Base-by-base conservation (phyloP, 2,888 invertebrate genomes). In the Microchrysa polita region DNA sequence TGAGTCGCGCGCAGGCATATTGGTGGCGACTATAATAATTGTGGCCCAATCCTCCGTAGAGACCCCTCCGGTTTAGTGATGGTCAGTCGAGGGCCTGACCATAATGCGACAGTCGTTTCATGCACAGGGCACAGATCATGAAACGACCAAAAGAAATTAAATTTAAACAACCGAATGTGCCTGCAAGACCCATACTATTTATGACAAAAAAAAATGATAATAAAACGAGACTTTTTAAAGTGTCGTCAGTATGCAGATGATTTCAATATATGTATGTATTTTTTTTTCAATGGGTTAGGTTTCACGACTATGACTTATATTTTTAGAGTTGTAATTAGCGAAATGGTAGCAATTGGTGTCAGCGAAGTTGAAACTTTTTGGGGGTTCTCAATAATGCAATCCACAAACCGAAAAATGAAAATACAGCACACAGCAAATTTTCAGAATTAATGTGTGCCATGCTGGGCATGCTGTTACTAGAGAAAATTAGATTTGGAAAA, bases 141-240 rank as follows among this genome's bases (percentile, higher is more conserved):
- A 12, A 44, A 22, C 20, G 12, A 48, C 22, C 65, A 20, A 65
- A 65, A 65, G 27, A 34, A 34, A 34, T 34, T 34, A 34, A 34
- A 34, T 34, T n/a, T 34, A 34, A 34, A 34, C 27, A 2, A 34
- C 27, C 27, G 27, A 34, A 34, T 34, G n/a, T n/a, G 27, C 27
- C 27, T 7, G 7, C 27, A 65, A 48, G 65, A 48, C 44, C 65
- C 65, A 65, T 20, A 18, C 48, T n/a, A 23, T 2, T 34, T 9
- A 20, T 48, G 48, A 65, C 22, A 65, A 44, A 44, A 65, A 65
- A 65, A n/a, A n/a, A n/a, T n/a, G 20, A 65, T 65, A 34, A n/a
- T n/a, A n/a, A n/a, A 65, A 65, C 65, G 65, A 65, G 48, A 65
- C 65, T 65, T 44, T 34, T 34, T 65, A 48, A 65, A 65, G 65